A percentile compares a stretch with the other conserved stretches of the same genome.
These are phyloP conservation scores for Agrotis puta DNA, from an alignment of 2,888 invertebrate species.

Conservation along the genomic window DNA sequence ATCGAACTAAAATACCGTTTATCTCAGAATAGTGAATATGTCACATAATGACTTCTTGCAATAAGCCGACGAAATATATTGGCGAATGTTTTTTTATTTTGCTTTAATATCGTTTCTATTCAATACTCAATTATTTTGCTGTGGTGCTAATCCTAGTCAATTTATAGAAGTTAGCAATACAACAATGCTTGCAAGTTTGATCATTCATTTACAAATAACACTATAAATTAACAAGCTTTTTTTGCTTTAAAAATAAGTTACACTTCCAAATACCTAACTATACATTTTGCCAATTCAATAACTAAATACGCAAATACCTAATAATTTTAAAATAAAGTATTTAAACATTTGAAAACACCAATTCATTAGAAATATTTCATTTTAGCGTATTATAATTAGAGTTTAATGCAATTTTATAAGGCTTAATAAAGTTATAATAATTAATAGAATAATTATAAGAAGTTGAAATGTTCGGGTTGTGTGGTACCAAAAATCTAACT, in stretches of 20 bases:
- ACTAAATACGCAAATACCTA: conserved; percentile 29
- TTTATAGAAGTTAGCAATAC: conserved; percentile 63
- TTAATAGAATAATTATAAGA: conserved; percentile 38
- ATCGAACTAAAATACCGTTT: no score
- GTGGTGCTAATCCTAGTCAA: conserved; percentile 79
- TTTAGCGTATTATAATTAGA: conserved; percentile 51
- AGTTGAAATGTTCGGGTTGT: conserved; percentile 56
- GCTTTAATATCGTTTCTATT: conserved; percentile 2
- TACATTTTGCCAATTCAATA: conserved; percentile 47
- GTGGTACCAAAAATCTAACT: conserved; percentile 62
- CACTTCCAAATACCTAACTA: conserved; percentile 23
- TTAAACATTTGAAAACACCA: conserved; percentile 51
- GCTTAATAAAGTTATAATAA: conserved; percentile 55
- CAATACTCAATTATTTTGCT: conserved; percentile 69
- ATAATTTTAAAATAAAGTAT: conserved; percentile 32
- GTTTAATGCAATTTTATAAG: conserved; percentile 59
- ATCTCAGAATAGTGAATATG: no score
- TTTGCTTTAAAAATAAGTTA: conserved; percentile 33
- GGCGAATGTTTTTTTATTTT: not conserved
- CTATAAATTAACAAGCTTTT: conserved; percentile 15
- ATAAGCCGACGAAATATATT: no score
- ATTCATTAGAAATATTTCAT: conserved; percentile 47
- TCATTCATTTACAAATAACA: conserved; percentile 19
- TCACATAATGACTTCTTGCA: no score
- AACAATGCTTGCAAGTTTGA: conserved; percentile 62